Evolutionary conservation across 2,113 vertebrate species (phyloP), one percentile per base, ranked within the genome.

Genomic region (Eulemur macaco): DNA sequence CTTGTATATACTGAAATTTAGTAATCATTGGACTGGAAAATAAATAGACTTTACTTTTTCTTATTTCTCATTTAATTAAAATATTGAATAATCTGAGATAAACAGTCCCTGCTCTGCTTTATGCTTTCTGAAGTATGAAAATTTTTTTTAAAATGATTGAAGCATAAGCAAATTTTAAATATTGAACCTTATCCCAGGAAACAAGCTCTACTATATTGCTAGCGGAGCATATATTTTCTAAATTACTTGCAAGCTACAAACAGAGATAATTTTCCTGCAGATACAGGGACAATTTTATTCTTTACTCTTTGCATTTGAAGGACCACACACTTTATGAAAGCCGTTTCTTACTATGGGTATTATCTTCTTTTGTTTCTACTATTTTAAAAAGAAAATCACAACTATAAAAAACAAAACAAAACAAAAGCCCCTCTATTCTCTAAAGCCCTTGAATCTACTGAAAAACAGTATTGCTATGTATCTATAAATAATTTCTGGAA

Each of bases 31-130:
- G 34, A 71, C 17, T 81, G 14, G 56, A 66, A 80, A 83, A 71
- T 50, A 86, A 86, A 60, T 34, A 94, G 63, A 87, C 85, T 91
- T 64, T 86, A 45, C 2, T 25, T 42, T 60, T 87, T 87, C 4
- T 68, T 78, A 84, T 88, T 92, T 90, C 10, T 42, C 66, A 15
- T 80, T 90, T 85, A 90, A 92, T 92, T 92, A 94, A 92, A 96
- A 96, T 88, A 85, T 47, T 54, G 23, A 15, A 52, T 92, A 95
- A 94, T 92, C 94, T 76, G 20, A 29, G 21, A 88, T 91, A 93
- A 95, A 94, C 0, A 84, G 13, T 42, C n/a, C 6, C 13, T 94
- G 37, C 52, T 84, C 42, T 91, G 42, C 23, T 94, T 80, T 77
- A 39, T 81, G 20, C 17, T 66, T 54, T 78, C 58, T 92, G 78